Evolutionary conservation across 2,888 invertebrate genomes (phyloP).

Genomic region (Tigriopus californicus): DNA sequence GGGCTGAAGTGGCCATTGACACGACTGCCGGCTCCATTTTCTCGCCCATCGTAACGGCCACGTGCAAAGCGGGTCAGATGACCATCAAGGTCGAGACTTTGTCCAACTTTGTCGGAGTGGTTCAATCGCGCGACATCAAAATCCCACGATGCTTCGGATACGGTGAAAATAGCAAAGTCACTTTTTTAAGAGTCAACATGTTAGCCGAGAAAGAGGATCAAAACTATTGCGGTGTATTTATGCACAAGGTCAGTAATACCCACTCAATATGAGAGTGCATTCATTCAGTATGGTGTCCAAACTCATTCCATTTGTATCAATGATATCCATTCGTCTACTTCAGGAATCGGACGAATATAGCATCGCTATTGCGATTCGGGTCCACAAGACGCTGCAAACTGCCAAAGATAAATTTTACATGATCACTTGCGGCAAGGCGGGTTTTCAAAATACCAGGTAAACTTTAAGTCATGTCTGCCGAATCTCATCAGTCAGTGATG

Average conservation of each 20-base stretch:
- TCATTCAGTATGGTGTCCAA: too few relatives aligned
- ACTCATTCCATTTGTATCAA: too few relatives aligned
- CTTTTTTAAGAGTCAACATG: constrained; percentile 57
- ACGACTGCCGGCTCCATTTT: constrained; percentile 31
- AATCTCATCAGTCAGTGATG: too few relatives aligned
- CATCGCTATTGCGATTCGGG: constrained; percentile 66
- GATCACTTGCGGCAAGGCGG: constrained; percentile 77
- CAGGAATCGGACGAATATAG: constrained; percentile 50
- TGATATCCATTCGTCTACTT: too few relatives aligned
- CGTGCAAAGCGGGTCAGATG: constrained; percentile 72
- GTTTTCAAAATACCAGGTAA: constrained; percentile 60
- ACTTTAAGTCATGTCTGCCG: too few relatives aligned
- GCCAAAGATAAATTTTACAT: constrained; percentile 87
- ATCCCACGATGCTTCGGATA: constrained; percentile 58
- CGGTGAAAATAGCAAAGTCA: constrained; percentile 54
- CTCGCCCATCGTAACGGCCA: constrained; percentile 64
- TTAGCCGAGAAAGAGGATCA: constrained; percentile 53
- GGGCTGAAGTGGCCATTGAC: too few relatives aligned
- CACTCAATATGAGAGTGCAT: too few relatives aligned
- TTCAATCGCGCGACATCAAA: constrained; percentile 61
- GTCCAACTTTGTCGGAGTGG: constrained; percentile 41
- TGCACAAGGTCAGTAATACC: neutral
- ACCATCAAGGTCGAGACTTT: constrained; percentile 65
- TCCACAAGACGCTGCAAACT: constrained; percentile 72
- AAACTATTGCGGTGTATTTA: constrained; percentile 58